Base-by-base conservation (phyloP, 2,888 invertebrate genomes). In the Eustalomyia histrio region DNA sequence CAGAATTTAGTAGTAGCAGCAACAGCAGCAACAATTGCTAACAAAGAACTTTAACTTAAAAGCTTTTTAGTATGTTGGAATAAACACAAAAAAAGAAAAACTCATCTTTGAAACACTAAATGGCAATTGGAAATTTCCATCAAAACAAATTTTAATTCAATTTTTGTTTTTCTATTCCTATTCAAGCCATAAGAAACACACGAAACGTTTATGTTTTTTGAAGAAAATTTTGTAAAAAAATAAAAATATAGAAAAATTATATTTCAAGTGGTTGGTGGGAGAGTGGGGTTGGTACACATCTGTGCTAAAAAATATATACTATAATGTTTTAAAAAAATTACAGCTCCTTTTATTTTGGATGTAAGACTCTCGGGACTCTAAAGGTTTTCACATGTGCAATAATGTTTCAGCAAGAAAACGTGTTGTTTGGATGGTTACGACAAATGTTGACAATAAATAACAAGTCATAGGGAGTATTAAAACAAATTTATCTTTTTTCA, bases 91-190 rank as follows among this genome's bases (percentile, higher is more conserved):
- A 35, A 35, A 35, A 6, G n/a, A 14, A 43, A 43, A 43, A 5
- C 1, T 14, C 43, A n/a, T 43, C 43, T 10, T 43, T 29, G 5
- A 21, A 17, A 24, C 33, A 55, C 64, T 65, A 71, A 80, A 80
- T 71, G 80, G 72, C 80, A 80, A 72, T 63, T 72, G 76, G 10
- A 68, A 50, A 61, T 61, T 80, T 57, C 71, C 52, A 55, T 72
- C 43, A 80, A 71, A 76, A 43, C 67, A 67, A 78, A 76, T 76
- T 80, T 72, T 65, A 80, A 80, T 80, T 80, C 72, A 71, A 79
- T 79, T 72, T 72, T 71, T 65, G 43, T 35, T 17, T 21, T 33
- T 21, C 43, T 39, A 4, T 39, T 39, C 12, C 9, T 29, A 29
- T 35, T 16, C 14, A 12, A 10, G 21, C 52, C 16, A 39, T 33